Base-by-base conservation (phyloP, 2,888 invertebrate species). In the Limnephilus marmoratus region DNA sequence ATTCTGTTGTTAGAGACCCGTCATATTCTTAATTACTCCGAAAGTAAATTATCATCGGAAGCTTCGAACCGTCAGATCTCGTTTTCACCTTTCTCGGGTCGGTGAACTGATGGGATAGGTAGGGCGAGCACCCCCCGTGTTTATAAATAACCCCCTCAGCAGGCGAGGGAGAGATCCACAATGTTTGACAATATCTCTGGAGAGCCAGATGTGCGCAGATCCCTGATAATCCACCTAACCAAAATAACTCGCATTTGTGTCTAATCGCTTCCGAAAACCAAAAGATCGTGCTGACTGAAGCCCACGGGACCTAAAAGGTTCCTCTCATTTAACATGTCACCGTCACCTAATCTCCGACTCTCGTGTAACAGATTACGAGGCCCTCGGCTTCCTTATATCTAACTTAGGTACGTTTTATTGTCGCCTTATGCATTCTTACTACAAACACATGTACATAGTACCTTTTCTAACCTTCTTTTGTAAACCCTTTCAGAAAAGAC, bases 121-220 rank as follows among this genome's bases (percentile, higher is more conserved):
- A 9, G 68, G 68, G n/a, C 12, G 37, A 80, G 24, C 80, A 80
- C 80, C 37, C 88, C 88, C 87, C 29, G n/a, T 13, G 41, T 80
- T 88, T 34, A 89, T 34, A 89, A 89, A 89, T 89, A 87, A 80
- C 88, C 68, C 41, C 88, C 80, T 34, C 68, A 9, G 80, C 12
- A 41, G 24, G 37, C 80, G 31, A 53, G 31, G 83, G 83, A 83
- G 37, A 37, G 83, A 37, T 37, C 87, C 31, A 31, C 29, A 31
- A 68, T 87, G 45, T 49, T 15, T 13, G 49, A 86, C 45, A 49
- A 49, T 86, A 87, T 87, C 87, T 68, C 24, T 5, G 87, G 45
- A 29, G 29, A 49, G 34, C 88, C 88, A 89, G 88, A 89, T 89
- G 88, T 89, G 88, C 34, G 13, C 12, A 86, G 53, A 80, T 34